phyloP scores from a whole-genome alignment of 1,140 invertebrate genomes.

The Aphelinus atriplicis region DNA sequence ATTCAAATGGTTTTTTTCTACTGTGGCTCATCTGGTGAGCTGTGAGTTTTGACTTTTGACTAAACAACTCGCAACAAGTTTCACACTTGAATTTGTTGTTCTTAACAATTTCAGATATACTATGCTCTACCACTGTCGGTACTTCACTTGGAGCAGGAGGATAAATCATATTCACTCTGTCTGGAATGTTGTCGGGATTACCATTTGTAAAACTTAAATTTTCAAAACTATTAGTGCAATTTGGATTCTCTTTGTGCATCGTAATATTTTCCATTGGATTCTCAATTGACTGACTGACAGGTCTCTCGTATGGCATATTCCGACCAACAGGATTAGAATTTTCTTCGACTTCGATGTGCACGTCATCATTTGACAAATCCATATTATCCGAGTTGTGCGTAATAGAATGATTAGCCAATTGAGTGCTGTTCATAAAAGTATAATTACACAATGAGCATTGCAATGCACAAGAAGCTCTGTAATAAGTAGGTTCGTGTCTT shows the following conservation, averaged over 20 bases:
- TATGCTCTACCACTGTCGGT: not conserved
- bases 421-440: constrained; percentile 55
- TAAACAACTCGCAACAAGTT: constrained; percentile 60
- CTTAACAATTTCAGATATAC: not conserved
- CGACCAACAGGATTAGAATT: constrained; percentile 50
- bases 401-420: constrained; percentile 56
- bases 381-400: constrained; percentile 51
- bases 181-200: constrained; percentile 13
- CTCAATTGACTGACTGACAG: constrained; percentile 44
- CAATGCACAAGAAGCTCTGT: constrained; percentile 50
- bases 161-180: constrained; percentile 8
- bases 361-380: constrained; percentile 55
- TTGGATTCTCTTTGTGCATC: constrained; percentile 42
- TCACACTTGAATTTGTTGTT: constrained; percentile 59
- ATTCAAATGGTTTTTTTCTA: constrained; percentile 57
- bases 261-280: constrained; percentile 52
- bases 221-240: constrained; percentile 44
- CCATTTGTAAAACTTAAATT: constrained; percentile 38
- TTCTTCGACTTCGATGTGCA: constrained; percentile 55
- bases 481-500: constrained; percentile 38
- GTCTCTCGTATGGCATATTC: constrained; percentile 48
- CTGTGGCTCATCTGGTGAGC: constrained; percentile 58
- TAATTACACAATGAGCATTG: constrained; percentile 59
- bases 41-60: constrained; percentile 61
- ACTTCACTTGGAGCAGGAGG: not conserved